Evolutionary conservation across 2,113 vertebrate genomes (phyloP), one percentile per base, ranked within the genome.

Genomic region (Alethe castanea): DNA sequence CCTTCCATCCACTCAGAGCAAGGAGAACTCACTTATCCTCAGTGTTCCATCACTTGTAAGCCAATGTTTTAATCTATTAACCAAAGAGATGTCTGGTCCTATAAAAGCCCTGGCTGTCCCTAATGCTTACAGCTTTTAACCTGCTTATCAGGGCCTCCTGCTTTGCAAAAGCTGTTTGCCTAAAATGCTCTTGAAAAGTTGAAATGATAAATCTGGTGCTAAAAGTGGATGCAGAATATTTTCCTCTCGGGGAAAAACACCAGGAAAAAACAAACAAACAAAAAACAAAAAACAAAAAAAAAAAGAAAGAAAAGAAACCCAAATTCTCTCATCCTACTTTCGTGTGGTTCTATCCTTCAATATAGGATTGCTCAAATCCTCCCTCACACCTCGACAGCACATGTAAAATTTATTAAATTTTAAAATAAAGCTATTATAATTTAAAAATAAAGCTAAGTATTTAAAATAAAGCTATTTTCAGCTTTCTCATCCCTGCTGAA

Each of bases 41-140:
- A 54, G 17, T 25, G 88, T 78, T 56, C 50, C 77, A 67, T 33
- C 65, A 70, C 62, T 74, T 82, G 56, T 74, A 38, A 88, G 53
- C 42, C 64, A 29, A 36, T 38, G 57, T 44, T 87, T 95, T 96
- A 73, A 78, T 4, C 1, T 9, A 87, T 96, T 97, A 97, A 97
- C 95, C 81, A 35, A 47, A 45, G 64, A 86, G 57, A 38, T 90
- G 67, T 73, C 79, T 59, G 45, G 70, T 90, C 65, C 83, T 62
- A 1, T 4, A 56, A 86, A 94, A 82, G 79, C 85, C 19, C 67
- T 92, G 88, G 67, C 96, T 96, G 86, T 84, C 61, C 87, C 88
- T 97, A 92, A 96, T 73, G 95, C 96, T 95, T 94, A 31, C 71
- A 90, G 91, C 96, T 96, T 86, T 95, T 97, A 97, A 97, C 88